These are phyloP conservation scores for Siniperca scherzeri DNA, from an alignment of 2,797 vertebrate genomes.

Conservation along the genomic window DNA sequence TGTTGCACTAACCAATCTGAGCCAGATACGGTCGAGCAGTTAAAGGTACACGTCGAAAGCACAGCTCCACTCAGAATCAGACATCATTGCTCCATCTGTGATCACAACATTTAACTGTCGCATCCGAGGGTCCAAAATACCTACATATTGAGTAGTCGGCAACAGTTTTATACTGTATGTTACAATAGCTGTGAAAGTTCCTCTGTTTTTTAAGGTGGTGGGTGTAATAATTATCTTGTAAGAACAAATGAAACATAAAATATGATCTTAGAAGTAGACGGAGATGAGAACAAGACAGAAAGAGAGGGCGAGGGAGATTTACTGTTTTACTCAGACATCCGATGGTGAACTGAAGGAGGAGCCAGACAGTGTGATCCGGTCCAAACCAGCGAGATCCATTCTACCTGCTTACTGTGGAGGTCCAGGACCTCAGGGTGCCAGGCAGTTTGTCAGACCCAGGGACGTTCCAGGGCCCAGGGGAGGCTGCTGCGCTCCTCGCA, in stretches of 20 bases:
- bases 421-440: conserved; percentile 90
- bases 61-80: conserved; percentile 54
- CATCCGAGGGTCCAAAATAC: conserved; percentile 51
- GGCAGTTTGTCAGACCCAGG: conserved; percentile 93
- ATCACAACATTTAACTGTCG: conserved; percentile 38
- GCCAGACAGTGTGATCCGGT: conserved; percentile 65
- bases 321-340: conserved; percentile 76
- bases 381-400: conserved; percentile 72
- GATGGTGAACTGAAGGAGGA: conserved; percentile 76
- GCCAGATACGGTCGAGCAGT: conserved; percentile 47
- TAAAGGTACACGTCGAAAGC: conserved; percentile 65
- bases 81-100: conserved; percentile 46
- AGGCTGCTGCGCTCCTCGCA: conserved; percentile 88
- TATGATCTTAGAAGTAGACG: conserved; percentile 76
- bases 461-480: conserved; percentile 92
- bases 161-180: conserved; percentile 76
- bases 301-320: conserved; percentile 49
- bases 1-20: conserved; percentile 47
- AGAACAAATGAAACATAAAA: conserved; percentile 83
- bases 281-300: conserved; percentile 62
- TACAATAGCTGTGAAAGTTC: conserved; percentile 82
- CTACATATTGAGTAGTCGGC: conserved; percentile 60
- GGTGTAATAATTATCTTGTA: conserved; percentile 88
- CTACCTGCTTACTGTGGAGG: conserved; percentile 94
- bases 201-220: conserved; percentile 88